A percentile compares a stretch with the other conserved stretches of the same genome.
These are phyloP conservation scores for Craterocephalus amniculus DNA, from an alignment of 2,797 vertebrate species.

Conservation along the genomic window DNA sequence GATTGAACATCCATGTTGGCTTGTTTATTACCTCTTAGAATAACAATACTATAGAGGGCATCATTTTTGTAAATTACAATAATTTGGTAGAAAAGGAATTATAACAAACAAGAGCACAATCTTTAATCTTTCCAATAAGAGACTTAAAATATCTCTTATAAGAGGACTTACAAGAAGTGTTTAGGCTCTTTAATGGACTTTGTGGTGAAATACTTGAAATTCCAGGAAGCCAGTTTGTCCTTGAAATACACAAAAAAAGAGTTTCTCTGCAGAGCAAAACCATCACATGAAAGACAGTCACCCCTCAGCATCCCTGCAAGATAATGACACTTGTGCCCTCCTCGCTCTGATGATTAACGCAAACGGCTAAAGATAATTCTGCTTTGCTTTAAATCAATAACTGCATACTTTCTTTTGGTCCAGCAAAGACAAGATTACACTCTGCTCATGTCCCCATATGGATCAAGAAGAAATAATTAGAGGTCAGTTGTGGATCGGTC, in stretches of 20 bases:
- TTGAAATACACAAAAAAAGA: constrained; percentile 35
- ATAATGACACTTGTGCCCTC: background rate
- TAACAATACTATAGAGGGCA: background rate
- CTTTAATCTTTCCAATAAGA: background rate
- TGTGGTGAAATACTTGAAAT: constrained; percentile 43
- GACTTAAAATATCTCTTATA: constrained; percentile 12
- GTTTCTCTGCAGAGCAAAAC: constrained; percentile 26
- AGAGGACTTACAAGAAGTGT: constrained; percentile 19
- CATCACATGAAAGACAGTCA: constrained; percentile 37
- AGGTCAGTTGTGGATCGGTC: background rate
- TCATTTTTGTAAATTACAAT: background rate
- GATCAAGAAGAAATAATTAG: background rate
- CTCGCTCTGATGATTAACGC: constrained; percentile 33
- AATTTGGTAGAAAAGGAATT: background rate
- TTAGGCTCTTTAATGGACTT: constrained; percentile 24
- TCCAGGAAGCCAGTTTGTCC: constrained; percentile 32
- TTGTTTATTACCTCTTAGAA: background rate
- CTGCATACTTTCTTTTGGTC: background rate
- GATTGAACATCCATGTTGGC: background rate
- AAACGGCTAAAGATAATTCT: constrained; percentile 19
- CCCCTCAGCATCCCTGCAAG: constrained; percentile 26
- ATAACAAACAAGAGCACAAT: background rate
- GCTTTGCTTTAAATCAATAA: background rate
- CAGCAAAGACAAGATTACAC: background rate
- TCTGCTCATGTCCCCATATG: background rate